A percentile compares a stretch with the other conserved stretches of the same genome.
Evolutionary conservation across 2,888 invertebrate species (phyloP).

Genomic region (Ernsta delagoae): DNA sequence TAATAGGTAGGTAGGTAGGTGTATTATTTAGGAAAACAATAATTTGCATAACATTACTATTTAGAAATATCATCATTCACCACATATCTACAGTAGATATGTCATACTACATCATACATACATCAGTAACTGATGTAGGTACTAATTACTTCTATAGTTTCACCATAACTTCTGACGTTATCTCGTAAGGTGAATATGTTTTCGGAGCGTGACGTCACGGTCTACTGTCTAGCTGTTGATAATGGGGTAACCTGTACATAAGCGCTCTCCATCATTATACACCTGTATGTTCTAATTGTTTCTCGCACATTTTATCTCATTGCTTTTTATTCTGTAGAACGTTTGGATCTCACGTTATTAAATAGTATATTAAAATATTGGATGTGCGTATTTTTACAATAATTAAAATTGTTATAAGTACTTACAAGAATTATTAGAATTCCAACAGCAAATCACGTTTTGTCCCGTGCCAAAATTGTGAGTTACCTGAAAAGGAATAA

Average conservation of each 20-base stretch:
- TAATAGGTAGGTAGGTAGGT: no score
- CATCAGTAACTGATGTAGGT: no score
- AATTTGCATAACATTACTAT: no score
- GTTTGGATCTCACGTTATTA: no score
- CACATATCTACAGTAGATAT: no score
- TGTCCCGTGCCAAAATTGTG: slow-evolving; percentile 69
- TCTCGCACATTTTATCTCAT: neutral
- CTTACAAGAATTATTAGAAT: slow-evolving; percentile 50
- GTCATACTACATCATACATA: no score
- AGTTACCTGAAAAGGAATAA: slow-evolving; percentile 65
- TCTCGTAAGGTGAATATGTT: neutral
- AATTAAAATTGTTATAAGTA: slow-evolving; percentile 35
- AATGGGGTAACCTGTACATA: neutral
- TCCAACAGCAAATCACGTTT: slow-evolving; percentile 71
- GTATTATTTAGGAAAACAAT: no score
- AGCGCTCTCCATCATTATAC: slow-evolving; percentile 7
- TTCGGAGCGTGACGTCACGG: slow-evolving; percentile 10
- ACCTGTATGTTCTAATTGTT: neutral
- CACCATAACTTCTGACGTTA: neutral
- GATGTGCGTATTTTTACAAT: neutral
- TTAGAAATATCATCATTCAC: no score
- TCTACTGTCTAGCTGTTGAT: neutral
- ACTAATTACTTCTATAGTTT: no score
- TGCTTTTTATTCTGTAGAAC: neutral
- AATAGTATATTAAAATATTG: no score